Percentiles rank a stretch among this genome's conserved stretches.
These are phyloP conservation scores for Chionoecetes opilio DNA, from an alignment of 1,140 invertebrate species.

Conservation along the genomic window DNA sequence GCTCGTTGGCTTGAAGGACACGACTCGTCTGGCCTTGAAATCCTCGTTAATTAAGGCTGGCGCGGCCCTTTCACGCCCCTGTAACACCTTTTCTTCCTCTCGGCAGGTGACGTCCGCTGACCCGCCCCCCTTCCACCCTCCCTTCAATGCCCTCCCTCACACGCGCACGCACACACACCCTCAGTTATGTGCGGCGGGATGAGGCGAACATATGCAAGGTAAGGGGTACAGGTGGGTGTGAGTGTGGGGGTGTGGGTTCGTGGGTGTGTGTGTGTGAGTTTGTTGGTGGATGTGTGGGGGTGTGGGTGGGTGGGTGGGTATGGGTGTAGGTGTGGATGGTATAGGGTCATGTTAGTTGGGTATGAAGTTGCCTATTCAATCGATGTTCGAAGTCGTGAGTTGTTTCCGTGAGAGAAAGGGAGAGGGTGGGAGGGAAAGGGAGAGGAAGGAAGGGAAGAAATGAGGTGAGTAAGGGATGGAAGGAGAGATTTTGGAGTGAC, in stretches of 20 bases:
- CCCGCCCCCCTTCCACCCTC: too few relatives aligned
- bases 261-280: too few relatives aligned
- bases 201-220: background rate
- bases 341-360: background rate
- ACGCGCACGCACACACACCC: background rate
- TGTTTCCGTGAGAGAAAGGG: background rate
- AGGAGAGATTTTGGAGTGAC: background rate
- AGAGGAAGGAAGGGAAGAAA: background rate
- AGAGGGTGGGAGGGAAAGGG: background rate
- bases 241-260: background rate
- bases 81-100: background rate
- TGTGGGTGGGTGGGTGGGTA: too few relatives aligned
- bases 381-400: background rate
- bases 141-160: background rate
- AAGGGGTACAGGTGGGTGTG: background rate
- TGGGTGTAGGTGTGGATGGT: background rate
- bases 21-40: background rate
- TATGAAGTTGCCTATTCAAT: background rate
- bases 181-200: background rate
- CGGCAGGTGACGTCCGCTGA: background rate
- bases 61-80: background rate
- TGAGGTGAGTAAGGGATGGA: background rate
- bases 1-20: background rate
- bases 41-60: slow-evolving; percentile 12
- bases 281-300: too few relatives aligned